These are phyloP conservation scores for Uria lomvia DNA, from an alignment of 2,113 vertebrate genomes.

Conservation along the genomic window DNA sequence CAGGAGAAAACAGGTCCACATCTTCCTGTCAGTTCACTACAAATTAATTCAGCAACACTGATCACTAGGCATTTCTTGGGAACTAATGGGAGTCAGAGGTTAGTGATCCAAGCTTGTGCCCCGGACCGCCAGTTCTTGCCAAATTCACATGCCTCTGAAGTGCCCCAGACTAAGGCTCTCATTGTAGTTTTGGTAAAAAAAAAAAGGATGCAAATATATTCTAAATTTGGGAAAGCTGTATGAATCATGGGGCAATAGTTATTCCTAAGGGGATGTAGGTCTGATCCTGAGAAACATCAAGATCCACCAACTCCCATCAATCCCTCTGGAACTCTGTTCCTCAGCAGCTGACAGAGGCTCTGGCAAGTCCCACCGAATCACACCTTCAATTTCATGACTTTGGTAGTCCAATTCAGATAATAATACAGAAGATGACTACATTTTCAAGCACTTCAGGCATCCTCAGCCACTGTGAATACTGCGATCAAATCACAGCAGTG, in stretches of 20 bases:
- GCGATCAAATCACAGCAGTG: neutral
- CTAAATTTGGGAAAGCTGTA: neutral
- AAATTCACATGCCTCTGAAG: neutral
- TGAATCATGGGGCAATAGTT: neutral
- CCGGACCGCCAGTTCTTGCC: neutral
- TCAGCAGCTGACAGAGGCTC: neutral
- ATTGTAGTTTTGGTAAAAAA: neutral
- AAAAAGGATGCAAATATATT: neutral
- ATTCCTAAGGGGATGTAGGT: neutral
- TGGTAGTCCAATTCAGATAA: neutral
- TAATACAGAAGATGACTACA: neutral
- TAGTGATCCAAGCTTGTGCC: neutral
- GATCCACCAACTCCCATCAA: neutral
- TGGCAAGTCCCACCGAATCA: neutral
- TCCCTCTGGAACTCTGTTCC: neutral
- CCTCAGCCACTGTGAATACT: neutral
- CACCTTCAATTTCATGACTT: neutral
- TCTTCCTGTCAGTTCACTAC: neutral
- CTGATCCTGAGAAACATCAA: neutral
- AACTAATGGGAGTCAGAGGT: neutral
- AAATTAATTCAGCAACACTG: slow-evolving; percentile 22
- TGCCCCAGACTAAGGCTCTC: neutral
- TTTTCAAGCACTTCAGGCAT: neutral
- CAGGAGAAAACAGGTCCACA: neutral
- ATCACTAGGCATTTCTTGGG: neutral